Evolutionary conservation across 2,888 invertebrate genomes (phyloP).

Genomic region (Watsonalla binaria): DNA sequence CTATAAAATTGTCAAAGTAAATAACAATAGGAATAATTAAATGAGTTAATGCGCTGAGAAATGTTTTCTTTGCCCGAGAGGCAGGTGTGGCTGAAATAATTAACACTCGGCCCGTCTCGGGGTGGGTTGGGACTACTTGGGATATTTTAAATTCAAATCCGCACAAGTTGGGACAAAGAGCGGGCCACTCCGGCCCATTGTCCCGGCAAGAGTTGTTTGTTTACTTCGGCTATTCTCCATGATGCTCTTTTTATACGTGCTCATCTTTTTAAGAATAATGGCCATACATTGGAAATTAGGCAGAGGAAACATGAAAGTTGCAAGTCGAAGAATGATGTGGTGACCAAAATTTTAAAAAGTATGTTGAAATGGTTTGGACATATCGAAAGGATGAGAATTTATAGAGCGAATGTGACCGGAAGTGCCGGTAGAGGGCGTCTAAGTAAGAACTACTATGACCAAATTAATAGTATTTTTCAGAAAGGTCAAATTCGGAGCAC

Average conservation of each 20-base stretch:
- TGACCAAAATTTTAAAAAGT: too few relatives aligned
- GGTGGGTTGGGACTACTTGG: conserved; percentile 32
- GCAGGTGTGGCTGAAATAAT: conserved; percentile 52
- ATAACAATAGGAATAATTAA: conserved; percentile 1
- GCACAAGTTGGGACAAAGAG: conserved; percentile 42
- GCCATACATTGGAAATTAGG: too few relatives aligned
- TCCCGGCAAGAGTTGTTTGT: conserved; percentile 20
- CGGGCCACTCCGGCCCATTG: conserved; percentile 27
- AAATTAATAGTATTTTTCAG: too few relatives aligned
- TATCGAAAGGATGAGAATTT: too few relatives aligned
- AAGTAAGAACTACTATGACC: too few relatives aligned
- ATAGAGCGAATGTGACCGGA: too few relatives aligned
- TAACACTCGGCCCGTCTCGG: conserved; percentile 47
- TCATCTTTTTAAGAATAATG: background rate
- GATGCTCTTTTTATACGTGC: background rate
- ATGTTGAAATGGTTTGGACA: too few relatives aligned
- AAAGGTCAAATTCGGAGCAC: too few relatives aligned
- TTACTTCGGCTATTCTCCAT: background rate
- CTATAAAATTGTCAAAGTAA: background rate
- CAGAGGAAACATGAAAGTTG: too few relatives aligned
- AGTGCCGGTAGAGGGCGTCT: too few relatives aligned
- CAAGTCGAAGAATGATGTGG: too few relatives aligned
- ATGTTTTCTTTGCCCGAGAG: conserved; percentile 20
- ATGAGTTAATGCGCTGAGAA: conserved; percentile 10
- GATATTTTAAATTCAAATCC: conserved; percentile 70